Conservation (phyloP, 64 coral and sea anemone species). For the Platygyra sinensis region DNA sequence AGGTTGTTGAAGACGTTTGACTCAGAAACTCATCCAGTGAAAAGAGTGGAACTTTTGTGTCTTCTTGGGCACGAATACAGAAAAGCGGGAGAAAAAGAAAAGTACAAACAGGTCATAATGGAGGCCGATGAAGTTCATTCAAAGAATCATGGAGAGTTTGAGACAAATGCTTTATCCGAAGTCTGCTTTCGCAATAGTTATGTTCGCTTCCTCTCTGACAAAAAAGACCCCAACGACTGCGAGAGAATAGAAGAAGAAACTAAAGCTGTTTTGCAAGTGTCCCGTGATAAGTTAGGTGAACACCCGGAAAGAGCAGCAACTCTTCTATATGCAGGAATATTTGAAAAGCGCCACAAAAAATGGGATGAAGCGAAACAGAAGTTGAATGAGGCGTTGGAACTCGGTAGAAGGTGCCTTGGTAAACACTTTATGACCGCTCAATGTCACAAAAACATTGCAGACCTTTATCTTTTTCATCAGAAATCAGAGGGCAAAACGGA, state of each 20-base stretch:
- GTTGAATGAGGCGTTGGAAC: no score
- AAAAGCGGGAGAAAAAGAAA: not conserved
- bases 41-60: not conserved
- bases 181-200: slow-evolving; percentile 32
- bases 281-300: not conserved
- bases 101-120: no score
- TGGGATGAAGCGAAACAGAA: no score
- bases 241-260: not conserved
- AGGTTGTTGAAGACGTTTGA: not conserved
- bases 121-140: no score
- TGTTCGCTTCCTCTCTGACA: slow-evolving; percentile 1
- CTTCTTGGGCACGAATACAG: not conserved
- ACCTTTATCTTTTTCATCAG: slow-evolving; percentile 7
- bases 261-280: not conserved
- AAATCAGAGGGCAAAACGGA: not conserved
- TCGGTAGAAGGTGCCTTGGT: no score
- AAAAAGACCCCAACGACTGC: not conserved
- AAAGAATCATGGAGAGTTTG: no score
- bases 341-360: no score
- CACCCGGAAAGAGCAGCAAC: slow-evolving; percentile 8
- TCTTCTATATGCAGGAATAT: slow-evolving; percentile 1
- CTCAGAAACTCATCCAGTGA: not conserved
- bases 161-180: no score
- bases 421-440: no score
- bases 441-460: slow-evolving; percentile 35